Evolutionary conservation across 2,888 invertebrate genomes (phyloP), one percentile per base, ranked within the genome.

Genomic region (Athetis lepigone): DNA sequence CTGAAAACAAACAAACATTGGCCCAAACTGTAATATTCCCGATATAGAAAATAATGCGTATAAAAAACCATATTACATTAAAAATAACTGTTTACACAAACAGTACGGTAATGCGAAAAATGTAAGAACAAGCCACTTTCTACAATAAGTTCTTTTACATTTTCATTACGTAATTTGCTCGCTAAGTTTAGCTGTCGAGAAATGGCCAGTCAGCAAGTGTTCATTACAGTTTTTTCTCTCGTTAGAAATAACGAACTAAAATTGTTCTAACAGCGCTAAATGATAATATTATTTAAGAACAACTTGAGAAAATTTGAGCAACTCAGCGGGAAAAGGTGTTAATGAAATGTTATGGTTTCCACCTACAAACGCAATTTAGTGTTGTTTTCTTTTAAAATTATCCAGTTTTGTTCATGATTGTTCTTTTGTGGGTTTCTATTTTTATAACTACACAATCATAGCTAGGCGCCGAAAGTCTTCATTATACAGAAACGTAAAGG

Each of bases 201-300:
- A 72, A 60, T 21, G 19, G 46, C 69, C 37, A 66, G 77, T 77
- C 77, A 77, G 68, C 78, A 59, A 72, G 54, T 43, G 58, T 57
- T 62, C 78, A 77, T 77, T 77, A 77, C 36, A 36, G 54, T 62
- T 70, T 69, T 75, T 70, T 59, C 40, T 33, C 49, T 62, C 37
- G 36, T 51, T 52, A 50, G 46, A 58, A 58, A 69, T 65, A 58
- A 62, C 54, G 56, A 61, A 62, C 56, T 67, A 42, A 59, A 75
- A 63, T 52, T 45, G 70, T 70, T 77, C 37, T 59, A 52, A 58
- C 50, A 66, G 27, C 37, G 13, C 25, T 51, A 61, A 61, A 58
- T 50, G 62, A 73, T 54, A 63, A 47, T 56, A 47, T 47, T 56
- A 43, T 63, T 60, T 42, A 49, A 46, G 56, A 57, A 29, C 36